A percentile compares a stretch with the other conserved stretches of the same genome.
Evolutionary conservation across 2,797 vertebrate species (phyloP).

Genomic region (Crypturellus tataupa): DNA sequence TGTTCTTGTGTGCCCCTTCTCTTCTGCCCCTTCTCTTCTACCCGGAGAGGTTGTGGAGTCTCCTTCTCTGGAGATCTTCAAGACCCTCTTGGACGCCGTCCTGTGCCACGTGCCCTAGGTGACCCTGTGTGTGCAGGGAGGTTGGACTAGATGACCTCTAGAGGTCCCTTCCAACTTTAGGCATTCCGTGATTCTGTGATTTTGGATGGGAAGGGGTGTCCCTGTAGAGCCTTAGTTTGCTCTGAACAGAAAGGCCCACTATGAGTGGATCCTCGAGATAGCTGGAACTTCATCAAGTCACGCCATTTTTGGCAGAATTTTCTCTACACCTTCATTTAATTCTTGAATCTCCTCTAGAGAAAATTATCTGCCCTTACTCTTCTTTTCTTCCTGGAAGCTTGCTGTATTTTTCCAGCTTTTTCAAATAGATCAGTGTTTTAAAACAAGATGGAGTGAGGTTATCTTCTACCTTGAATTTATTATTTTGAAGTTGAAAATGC

Average conservation of each 20-base stretch:
- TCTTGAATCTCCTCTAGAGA: not conserved
- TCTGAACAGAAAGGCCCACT: rapidly evolving
- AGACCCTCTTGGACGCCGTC: too few relatives aligned
- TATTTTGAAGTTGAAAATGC: not conserved
- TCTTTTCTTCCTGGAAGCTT: not conserved
- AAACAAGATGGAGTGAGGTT: rapidly evolving
- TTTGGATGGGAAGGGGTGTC: not conserved
- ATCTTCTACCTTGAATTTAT: not conserved
- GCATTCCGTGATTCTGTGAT: too few relatives aligned
- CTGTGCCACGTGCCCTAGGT: too few relatives aligned
- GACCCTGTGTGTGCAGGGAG: too few relatives aligned
- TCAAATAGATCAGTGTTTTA: not conserved
- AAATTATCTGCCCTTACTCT: not conserved
- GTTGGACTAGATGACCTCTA: too few relatives aligned
- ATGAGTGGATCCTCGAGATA: not conserved
- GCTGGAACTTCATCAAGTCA: not conserved
- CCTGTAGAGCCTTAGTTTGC: not conserved
- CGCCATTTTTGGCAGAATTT: not conserved
- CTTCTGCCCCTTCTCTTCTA: not conserved
- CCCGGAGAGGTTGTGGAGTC: too few relatives aligned
- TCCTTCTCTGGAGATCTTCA: too few relatives aligned
- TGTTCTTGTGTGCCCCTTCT: not conserved
- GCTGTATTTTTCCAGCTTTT: not conserved
- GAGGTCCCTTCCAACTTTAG: too few relatives aligned
- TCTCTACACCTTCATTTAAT: not conserved